phyloP scores from a whole-genome alignment of 1,140 invertebrate species.

The Caenorhabditis latens region DNA sequence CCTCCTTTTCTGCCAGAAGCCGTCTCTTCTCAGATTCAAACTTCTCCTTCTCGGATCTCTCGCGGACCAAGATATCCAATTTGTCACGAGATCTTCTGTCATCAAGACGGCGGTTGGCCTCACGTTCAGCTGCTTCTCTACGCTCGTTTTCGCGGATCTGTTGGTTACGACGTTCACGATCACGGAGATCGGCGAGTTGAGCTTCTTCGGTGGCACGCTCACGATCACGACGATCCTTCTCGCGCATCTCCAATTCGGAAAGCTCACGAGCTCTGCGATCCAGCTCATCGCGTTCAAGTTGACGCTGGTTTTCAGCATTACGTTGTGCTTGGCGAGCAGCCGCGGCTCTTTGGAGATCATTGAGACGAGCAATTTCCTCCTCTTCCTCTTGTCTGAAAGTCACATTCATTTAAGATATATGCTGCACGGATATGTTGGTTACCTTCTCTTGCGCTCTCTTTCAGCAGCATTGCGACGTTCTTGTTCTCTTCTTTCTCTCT shows the following conservation, averaged over 20 bases:
- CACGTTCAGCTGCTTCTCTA: conserved; percentile 61
- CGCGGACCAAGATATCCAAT: conserved; percentile 70
- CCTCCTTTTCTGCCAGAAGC: conserved; percentile 66
- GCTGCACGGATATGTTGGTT: conserved; percentile 11
- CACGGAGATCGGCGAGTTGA: conserved; percentile 72
- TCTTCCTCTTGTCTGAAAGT: conserved; percentile 58
- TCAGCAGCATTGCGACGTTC: conserved; percentile 71
- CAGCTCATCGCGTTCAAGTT: conserved; percentile 67
- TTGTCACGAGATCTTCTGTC: conserved; percentile 72
- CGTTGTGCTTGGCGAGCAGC: conserved; percentile 69
- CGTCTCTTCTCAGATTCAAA: conserved; percentile 72
- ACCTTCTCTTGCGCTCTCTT: conserved; percentile 65
- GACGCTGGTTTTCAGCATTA: conserved; percentile 65
- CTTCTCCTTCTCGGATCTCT: conserved; percentile 73
- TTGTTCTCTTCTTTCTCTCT: conserved; percentile 68
- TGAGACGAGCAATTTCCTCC: conserved; percentile 55
- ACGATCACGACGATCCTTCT: conserved; percentile 69
- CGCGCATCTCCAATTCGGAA: conserved; percentile 66
- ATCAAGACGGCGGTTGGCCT: conserved; percentile 58
- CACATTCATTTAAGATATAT: conserved; percentile 5
- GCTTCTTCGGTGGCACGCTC: conserved; percentile 71
- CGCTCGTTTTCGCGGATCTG: conserved; percentile 38
- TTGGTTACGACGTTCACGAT: conserved; percentile 68
- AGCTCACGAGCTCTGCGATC: conserved; percentile 71
- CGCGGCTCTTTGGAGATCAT: conserved; percentile 70